Base-by-base conservation (phyloP, 2,797 vertebrate species). In the Paguma larvata region DNA sequence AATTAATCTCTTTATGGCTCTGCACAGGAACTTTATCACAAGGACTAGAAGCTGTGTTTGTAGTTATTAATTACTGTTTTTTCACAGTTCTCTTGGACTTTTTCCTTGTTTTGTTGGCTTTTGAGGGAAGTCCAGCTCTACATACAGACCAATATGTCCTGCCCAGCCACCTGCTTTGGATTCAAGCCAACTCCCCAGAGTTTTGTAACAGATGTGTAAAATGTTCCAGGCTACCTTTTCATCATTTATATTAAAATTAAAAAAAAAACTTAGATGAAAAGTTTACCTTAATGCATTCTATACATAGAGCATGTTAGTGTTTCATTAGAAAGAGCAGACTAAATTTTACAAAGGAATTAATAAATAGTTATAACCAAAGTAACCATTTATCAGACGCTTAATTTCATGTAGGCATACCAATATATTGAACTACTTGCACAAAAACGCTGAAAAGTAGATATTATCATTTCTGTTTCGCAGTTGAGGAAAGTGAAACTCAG, bases 121-220 rank as follows among this genome's bases (percentile, higher is more conserved):
- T 97, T 95, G 97, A 91, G 91, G 79, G 92, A 97, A 95, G 82
- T 95, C 89, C 62, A 97, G 96, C 41, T 80, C 30, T 96, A 93
- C 70, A 93, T 70, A 34, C 32, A 96, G 96, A 88, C 85, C 65
- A 87, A 11, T 85, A 2, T 90, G 91, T 96, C 82, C 23, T 98
- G 70, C 78, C 93, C 73, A 97, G 97, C 92, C 97, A 98, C 98
- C 97, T 98, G 98, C 51, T 96, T 96, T 97, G 95, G 88, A 98
- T 95, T 98, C 96, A 67, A 89, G 56, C 93, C 56, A 96, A 97
- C 38, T 91, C 96, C 72, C 98, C 68, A 0, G 72, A 84, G 84
- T 96, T 97, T 97, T 96, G 65, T 96, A 97, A 97, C 95, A 98
- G 95, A 98, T 98, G 96, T 96, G n/a, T 98, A 96, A 94, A 93